Percentiles rank a stretch among this genome's conserved stretches.
Evolutionary conservation across 1,140 invertebrate species (phyloP).

Genomic region (Panulirus ornatus): DNA sequence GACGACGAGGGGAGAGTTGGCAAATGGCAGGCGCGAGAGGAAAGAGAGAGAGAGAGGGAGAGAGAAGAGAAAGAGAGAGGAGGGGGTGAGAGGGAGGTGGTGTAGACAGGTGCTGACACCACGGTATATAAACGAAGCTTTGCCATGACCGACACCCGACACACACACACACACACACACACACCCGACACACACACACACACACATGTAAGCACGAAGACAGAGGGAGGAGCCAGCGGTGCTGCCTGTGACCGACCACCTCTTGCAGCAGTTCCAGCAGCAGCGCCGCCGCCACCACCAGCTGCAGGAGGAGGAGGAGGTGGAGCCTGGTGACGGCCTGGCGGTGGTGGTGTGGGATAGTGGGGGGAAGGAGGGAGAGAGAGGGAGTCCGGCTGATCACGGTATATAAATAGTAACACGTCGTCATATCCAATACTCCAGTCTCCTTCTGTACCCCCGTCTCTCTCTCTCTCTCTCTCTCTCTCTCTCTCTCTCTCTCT

Average conservation of each 20-base stretch:
- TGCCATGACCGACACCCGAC: neutral
- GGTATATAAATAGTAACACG: neutral
- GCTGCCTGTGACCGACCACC: too few species aligned
- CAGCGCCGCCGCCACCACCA: neutral
- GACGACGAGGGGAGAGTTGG: neutral
- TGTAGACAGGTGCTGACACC: neutral
- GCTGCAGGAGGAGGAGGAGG: too few species aligned
- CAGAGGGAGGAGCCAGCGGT: neutral
- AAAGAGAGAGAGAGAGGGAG: neutral
- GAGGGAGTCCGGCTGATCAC: too few species aligned
- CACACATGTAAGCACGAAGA: neutral
- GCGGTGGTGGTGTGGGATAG: too few species aligned
- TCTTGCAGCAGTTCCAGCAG: too few species aligned
- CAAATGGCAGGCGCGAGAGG: neutral
- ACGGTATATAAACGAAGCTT: neutral
- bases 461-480: neutral
- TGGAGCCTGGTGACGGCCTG: too few species aligned
- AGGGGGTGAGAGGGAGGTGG: neutral
- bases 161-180: neutral
- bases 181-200: too few species aligned
- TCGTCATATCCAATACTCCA: slow-evolving; percentile 1
- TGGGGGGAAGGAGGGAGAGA: too few species aligned
- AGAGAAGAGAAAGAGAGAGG: neutral
- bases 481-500: neutral
- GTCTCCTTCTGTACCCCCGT: neutral